Conservation (phyloP, 1,140 invertebrate species). For the Parapsyche elsis region DNA sequence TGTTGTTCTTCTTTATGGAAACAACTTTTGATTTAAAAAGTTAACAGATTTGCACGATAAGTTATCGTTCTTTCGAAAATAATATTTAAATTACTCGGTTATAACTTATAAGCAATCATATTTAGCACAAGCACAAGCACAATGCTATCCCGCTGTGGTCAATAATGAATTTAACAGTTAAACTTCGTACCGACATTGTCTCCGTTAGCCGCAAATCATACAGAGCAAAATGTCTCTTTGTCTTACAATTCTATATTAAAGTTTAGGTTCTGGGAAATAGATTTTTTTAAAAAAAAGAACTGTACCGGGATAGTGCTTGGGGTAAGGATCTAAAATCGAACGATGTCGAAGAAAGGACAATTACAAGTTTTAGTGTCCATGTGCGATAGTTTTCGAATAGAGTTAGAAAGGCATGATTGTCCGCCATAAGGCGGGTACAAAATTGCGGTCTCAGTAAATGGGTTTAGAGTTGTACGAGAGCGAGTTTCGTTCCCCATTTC, state of each 20-base stretch:
- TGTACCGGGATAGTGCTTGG: not conserved
- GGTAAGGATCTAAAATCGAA: not conserved
- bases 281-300: no score
- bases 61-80: not conserved
- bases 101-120: no score
- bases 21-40: slow-evolving; percentile 4
- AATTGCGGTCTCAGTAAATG: not conserved
- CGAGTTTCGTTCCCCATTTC: no score
- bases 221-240: not conserved
- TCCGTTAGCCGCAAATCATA: not conserved
- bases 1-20: not conserved
- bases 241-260: no score
- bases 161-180: no score
- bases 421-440: slow-evolving; percentile 6
- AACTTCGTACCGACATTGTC: no score
- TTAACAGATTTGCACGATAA: not conserved
- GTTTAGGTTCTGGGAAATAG: no score
- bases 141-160: no score
- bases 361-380: not conserved
- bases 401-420: not conserved
- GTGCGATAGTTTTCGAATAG: not conserved
- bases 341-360: not conserved
- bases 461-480: not conserved
- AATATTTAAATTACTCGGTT: not conserved
- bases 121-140: no score